These are phyloP conservation scores for Anodontia alba DNA, from an alignment of 2,888 invertebrate genomes.

Conservation along the genomic window DNA sequence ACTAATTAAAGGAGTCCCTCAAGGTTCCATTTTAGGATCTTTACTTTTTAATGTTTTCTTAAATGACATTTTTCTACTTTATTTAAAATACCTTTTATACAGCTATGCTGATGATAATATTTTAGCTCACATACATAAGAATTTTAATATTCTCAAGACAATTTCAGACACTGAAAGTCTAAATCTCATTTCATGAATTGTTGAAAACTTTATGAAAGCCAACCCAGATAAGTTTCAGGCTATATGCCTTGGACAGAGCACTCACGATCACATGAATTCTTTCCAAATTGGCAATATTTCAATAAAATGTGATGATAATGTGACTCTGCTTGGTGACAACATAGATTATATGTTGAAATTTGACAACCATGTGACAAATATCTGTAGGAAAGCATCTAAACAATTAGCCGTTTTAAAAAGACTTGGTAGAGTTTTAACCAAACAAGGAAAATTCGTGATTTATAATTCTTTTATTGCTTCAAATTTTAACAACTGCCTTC, in stretches of 20 bases:
- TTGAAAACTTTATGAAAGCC: neutral
- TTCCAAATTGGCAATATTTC: too few species aligned
- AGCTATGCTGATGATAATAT: conserved; percentile 1
- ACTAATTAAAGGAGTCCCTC: neutral
- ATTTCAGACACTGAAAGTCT: neutral
- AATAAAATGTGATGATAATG: neutral
- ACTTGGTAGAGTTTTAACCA: too few species aligned
- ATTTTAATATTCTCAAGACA: neutral
- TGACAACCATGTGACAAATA: too few species aligned
- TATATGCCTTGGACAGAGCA: neutral
- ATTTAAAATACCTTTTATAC: neutral
- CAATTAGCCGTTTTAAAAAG: too few species aligned
- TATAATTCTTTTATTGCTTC: too few species aligned
- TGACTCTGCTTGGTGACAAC: neutral
- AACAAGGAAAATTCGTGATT: too few species aligned
- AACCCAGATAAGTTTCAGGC: conserved; percentile 1
- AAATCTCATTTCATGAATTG: neutral
- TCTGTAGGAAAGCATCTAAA: too few species aligned
- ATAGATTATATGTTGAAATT: neutral
- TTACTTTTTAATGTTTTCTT: too few species aligned
- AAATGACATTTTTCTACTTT: too few species aligned
- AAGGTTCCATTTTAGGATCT: too few species aligned
- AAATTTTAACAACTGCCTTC: too few species aligned
- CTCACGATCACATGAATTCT: neutral
- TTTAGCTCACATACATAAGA: neutral